Base-by-base conservation (phyloP, 2,888 invertebrate species). In the Melinopterus prodromus region DNA sequence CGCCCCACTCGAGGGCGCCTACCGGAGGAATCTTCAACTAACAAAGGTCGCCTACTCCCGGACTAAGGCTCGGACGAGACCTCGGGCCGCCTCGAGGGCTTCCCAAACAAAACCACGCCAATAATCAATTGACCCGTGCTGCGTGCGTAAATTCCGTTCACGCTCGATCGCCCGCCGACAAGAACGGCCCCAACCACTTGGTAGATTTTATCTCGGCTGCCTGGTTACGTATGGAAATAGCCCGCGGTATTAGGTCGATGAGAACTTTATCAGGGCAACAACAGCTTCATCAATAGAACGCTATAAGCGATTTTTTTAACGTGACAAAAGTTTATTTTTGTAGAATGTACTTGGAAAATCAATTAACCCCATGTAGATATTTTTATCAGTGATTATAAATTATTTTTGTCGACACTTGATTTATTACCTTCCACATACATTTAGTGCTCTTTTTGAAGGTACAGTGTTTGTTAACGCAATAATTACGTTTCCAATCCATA, bases 101-200 rank as follows among this genome's bases (percentile, higher is more conserved):
- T 69, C 69, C 35, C 53, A 77, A 77, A 77, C 77, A 69, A 53
- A 9, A 38, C 16, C 77, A 26, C n/a, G n/a, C 69, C 38, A 77
- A 35, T 77, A 77, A 77, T 69, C 69, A 77, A 77, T 77, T 77
- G 77, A 69, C 16, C 77, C 69, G 15, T 53, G 53, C 53, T 53
- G 53, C 53, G 77, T 16, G 72, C 53, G 53, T 53, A 53, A 53
- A 53, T 53, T 53, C 53, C 2, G 53, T 53, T 53, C 53, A 53
- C 53, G 53, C 53, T 53, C 53, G 7, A 53, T 53, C 53, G 53
- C 9, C 53, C 53, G 53, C 1, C 9, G 12, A 53, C 53, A 53
- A 53, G 53, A 53, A 53, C 53, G 1, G 7, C 53, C 53, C 53
- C 53, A 12, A 53, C 53, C 53, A 53, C 53, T 53, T 53, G 53